Percentiles rank a stretch among this genome's conserved stretches.
These are phyloP conservation scores for Gouania willdenowi DNA, from an alignment of 2,797 vertebrate genomes.

Conservation along the genomic window DNA sequence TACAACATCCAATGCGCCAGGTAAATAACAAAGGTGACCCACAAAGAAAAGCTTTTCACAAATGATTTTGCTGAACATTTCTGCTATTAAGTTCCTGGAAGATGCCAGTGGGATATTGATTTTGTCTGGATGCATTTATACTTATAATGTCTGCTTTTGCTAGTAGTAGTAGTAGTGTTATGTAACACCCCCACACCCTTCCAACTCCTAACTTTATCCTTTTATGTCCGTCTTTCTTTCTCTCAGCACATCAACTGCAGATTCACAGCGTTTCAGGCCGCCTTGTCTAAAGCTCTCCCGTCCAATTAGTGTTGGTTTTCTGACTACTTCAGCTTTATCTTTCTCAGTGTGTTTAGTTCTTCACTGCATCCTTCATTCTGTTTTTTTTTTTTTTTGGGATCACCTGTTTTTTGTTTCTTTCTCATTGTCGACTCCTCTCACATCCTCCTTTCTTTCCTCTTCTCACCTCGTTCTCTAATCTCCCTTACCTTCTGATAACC, in stretches of 20 bases:
- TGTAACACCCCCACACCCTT: background rate
- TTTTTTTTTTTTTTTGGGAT: background rate
- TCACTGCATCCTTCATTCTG: background rate
- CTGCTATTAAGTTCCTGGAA: slow-evolving; percentile 25
- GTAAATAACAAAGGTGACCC: too few species aligned
- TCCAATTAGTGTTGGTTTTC: slow-evolving; percentile 35
- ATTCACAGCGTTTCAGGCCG: slow-evolving; percentile 11
- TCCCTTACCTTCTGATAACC: slow-evolving; percentile 18
- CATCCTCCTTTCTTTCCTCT: slow-evolving; percentile 6
- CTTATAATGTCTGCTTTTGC: slow-evolving; percentile 29
- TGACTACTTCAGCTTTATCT: slow-evolving; percentile 29
- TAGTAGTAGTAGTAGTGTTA: slow-evolving; percentile 33
- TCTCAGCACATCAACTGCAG: slow-evolving; percentile 29
- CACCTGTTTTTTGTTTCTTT: background rate
- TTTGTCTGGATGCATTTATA: slow-evolving; percentile 23
- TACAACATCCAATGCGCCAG: too few species aligned
- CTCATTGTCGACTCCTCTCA: background rate
- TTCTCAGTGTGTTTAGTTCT: slow-evolving; percentile 4
- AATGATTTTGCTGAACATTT: background rate
- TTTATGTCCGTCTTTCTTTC: background rate
- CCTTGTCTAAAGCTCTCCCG: slow-evolving; percentile 14
- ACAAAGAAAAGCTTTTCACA: slow-evolving; percentile 6
- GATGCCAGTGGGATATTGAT: slow-evolving; percentile 17
- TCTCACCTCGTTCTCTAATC: slow-evolving; percentile 16
- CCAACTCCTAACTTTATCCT: background rate